Evolutionary conservation across 2,113 vertebrate genomes (phyloP).

Genomic region (Oreochromis tanganicae): DNA sequence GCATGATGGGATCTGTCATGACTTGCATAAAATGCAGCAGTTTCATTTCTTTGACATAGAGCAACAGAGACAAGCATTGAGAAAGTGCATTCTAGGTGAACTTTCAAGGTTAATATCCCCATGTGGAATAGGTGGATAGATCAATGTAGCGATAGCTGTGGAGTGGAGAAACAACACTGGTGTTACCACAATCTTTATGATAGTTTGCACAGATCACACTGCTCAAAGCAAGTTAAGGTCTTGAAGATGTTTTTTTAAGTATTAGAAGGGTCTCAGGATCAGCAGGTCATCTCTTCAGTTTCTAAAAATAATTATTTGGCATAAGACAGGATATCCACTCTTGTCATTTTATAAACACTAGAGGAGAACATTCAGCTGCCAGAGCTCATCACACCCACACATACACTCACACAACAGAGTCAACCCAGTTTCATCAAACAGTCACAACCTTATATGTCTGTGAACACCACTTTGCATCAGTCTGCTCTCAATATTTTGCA

Average conservation of each 20-base stretch:
- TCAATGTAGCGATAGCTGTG: not conserved
- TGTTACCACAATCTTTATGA: not conserved
- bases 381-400: not conserved
- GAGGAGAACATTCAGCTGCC: not conserved
- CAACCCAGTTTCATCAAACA: not conserved
- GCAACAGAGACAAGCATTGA: not conserved
- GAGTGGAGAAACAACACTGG: not conserved
- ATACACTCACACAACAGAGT: not conserved
- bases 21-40: not conserved
- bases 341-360: not conserved
- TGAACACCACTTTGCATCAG: not conserved
- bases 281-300: not conserved
- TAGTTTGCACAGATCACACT: not conserved
- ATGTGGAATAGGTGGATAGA: not conserved
- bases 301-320: not conserved
- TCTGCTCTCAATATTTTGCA: not conserved
- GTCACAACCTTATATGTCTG: not conserved
- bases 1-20: not conserved
- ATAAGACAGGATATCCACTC: not conserved
- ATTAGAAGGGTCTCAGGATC: not conserved
- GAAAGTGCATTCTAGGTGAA: not conserved
- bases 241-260: not conserved
- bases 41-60: not conserved
- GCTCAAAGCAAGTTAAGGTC: not conserved
- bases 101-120: not conserved